Conservation (phyloP, 2,113 vertebrate genomes). For the Hirundichthys speculiger region DNA sequence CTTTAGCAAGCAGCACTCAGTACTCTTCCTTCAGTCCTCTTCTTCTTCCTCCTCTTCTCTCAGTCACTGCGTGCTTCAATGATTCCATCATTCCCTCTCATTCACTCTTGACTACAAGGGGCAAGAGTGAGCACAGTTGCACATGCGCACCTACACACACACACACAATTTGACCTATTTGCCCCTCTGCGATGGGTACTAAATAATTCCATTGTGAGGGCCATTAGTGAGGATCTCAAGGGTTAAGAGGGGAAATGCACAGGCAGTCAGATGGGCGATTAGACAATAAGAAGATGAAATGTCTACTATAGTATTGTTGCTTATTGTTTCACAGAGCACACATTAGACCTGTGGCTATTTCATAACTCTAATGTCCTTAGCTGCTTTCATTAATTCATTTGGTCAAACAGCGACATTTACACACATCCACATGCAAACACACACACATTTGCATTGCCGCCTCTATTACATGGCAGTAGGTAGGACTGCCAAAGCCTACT, state of each 20-base stretch:
- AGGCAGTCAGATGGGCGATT: slow-evolving; percentile 71
- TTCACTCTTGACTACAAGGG: slow-evolving; percentile 59
- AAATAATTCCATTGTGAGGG: slow-evolving; percentile 76
- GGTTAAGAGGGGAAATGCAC: slow-evolving; percentile 68
- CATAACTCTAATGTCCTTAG: slow-evolving; percentile 56
- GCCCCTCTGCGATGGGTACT: slow-evolving; percentile 63
- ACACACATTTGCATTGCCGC: slow-evolving; percentile 35
- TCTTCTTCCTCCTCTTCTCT: slow-evolving; percentile 44
- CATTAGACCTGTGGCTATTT: slow-evolving; percentile 62
- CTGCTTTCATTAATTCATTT: slow-evolving; percentile 23
- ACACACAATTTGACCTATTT: slow-evolving; percentile 69
- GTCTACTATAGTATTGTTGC: slow-evolving; percentile 61
- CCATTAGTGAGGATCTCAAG: slow-evolving; percentile 69
- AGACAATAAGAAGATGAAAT: slow-evolving; percentile 76
- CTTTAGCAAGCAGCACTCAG: slow-evolving; percentile 79
- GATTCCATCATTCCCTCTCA: slow-evolving; percentile 77
- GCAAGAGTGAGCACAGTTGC: slow-evolving; percentile 34
- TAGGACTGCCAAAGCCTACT: slow-evolving; percentile 61
- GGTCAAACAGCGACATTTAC: slow-evolving; percentile 36
- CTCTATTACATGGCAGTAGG: slow-evolving; percentile 47
- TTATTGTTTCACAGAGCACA: slow-evolving; percentile 65
- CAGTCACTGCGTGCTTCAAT: slow-evolving; percentile 79
- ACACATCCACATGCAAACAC: slow-evolving; percentile 15
- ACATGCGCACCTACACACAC: slow-evolving; percentile 25
- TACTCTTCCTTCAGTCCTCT: slow-evolving; percentile 37